These are phyloP conservation scores for Tachycineta bicolor DNA, from an alignment of 2,113 vertebrate species.

Conservation along the genomic window DNA sequence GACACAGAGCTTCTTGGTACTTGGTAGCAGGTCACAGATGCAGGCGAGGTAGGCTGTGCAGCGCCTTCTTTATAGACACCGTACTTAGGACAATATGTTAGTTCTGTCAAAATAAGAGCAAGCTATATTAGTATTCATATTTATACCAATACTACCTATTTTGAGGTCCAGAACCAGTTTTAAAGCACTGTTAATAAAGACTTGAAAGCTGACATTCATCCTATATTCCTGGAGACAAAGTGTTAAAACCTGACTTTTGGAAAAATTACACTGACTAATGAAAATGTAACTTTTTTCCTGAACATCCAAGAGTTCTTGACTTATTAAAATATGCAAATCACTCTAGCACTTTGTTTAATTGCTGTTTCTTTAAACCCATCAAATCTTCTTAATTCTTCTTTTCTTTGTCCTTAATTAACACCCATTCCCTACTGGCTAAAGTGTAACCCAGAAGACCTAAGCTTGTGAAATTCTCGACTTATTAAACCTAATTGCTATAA, in stretches of 20 bases:
- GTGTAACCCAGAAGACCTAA: slow-evolving; percentile 31
- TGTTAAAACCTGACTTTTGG: slow-evolving; percentile 2
- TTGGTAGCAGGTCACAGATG: not conserved
- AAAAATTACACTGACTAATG: slow-evolving; percentile 18
- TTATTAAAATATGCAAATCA: slow-evolving; percentile 65
- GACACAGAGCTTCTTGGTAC: not conserved
- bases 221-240: not conserved
- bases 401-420: slow-evolving; percentile 68
- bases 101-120: not conserved
- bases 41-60: not conserved
- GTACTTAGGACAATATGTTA: not conserved
- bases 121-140: not conserved
- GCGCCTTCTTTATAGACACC: not conserved
- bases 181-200: not conserved
- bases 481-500: slow-evolving; percentile 62
- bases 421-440: slow-evolving; percentile 9
- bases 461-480: slow-evolving; percentile 43
- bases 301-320: slow-evolving; percentile 10
- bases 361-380: slow-evolving; percentile 59
- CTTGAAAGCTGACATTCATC: not conserved
- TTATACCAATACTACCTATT: not conserved
- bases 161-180: not conserved
- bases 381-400: slow-evolving; percentile 59
- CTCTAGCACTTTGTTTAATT: slow-evolving; percentile 57
- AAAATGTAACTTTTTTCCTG: slow-evolving; percentile 7